Evolutionary conservation across 2,888 invertebrate genomes (phyloP).

Genomic region (Drosophila anomalipes): DNA sequence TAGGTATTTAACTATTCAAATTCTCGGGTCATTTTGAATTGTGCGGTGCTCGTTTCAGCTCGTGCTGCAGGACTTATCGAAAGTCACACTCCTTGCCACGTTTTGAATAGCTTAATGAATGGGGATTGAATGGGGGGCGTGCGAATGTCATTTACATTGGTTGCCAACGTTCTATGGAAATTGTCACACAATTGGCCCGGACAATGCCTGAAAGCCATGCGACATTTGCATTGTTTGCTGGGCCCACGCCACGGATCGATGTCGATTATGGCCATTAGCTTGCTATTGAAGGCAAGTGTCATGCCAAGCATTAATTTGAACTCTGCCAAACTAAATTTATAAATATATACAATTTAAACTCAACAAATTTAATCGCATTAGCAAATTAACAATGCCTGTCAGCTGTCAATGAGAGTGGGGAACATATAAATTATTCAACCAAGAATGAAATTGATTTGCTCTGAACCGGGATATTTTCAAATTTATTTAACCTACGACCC

Average conservation of each 20-base stretch:
- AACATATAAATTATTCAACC: neutral
- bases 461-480: neutral
- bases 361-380: neutral
- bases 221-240: constrained; percentile 47
- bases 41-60: constrained; percentile 22
- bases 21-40: constrained; percentile 34
- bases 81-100: constrained; percentile 47
- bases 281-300: constrained; percentile 28
- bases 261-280: constrained; percentile 47
- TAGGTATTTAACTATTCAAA: constrained; percentile 52
- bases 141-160: constrained; percentile 23
- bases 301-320: constrained; percentile 34
- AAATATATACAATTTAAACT: constrained; percentile 4
- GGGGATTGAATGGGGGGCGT: neutral
- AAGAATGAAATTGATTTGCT: neutral
- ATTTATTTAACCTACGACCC: neutral
- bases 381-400: constrained; percentile 2
- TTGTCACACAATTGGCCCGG: constrained; percentile 41
- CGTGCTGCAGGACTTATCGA: constrained; percentile 36
- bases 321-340: neutral
- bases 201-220: constrained; percentile 27
- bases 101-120: constrained; percentile 16
- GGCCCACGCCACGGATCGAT: constrained; percentile 36
- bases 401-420: neutral
- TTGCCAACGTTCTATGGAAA: constrained; percentile 34